phyloP scores from a whole-genome alignment of 2,888 invertebrate genomes.

The Linnaemya tessellans region DNA sequence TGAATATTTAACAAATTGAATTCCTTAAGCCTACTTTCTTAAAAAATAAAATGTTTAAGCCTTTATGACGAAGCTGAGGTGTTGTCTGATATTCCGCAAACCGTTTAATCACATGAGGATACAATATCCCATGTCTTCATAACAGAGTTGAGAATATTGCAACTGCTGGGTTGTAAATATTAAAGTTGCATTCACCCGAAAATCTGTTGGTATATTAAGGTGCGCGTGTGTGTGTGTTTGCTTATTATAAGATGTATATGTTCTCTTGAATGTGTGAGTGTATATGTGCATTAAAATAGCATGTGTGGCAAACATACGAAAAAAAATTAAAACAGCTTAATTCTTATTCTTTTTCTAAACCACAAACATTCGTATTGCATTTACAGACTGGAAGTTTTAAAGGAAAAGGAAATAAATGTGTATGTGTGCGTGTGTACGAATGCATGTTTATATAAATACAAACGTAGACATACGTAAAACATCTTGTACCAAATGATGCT shows the following conservation, averaged over 20 bases:
- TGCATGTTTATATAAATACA: not conserved
- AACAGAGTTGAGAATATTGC: not conserved
- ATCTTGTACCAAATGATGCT: conserved; percentile 45
- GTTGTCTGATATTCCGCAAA: too few relatives aligned
- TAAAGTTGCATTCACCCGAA: conserved; percentile 31
- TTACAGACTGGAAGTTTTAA: conserved; percentile 20
- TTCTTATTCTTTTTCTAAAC: conserved; percentile 18
- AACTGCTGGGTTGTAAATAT: conserved; percentile 14
- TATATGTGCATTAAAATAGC: conserved; percentile 12
- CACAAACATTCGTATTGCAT: conserved; percentile 25
- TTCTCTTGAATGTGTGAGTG: not conserved
- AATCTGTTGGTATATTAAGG: not conserved
- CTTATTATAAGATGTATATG: not conserved
- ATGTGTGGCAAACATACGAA: conserved; percentile 6
- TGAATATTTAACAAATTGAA: too few relatives aligned
- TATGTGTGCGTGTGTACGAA: not conserved
- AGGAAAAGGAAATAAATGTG: conserved; percentile 30
- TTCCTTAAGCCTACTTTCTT: too few relatives aligned
- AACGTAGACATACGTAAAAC: not conserved
- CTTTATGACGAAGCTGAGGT: too few relatives aligned
- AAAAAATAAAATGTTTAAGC: too few relatives aligned
- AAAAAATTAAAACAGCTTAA: conserved; percentile 30
- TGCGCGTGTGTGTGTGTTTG: not conserved
- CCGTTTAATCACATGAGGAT: too few relatives aligned
- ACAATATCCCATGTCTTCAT: too few relatives aligned